These are phyloP conservation scores for Morus bassanus DNA, from an alignment of 2,797 vertebrate species.

Conservation along the genomic window DNA sequence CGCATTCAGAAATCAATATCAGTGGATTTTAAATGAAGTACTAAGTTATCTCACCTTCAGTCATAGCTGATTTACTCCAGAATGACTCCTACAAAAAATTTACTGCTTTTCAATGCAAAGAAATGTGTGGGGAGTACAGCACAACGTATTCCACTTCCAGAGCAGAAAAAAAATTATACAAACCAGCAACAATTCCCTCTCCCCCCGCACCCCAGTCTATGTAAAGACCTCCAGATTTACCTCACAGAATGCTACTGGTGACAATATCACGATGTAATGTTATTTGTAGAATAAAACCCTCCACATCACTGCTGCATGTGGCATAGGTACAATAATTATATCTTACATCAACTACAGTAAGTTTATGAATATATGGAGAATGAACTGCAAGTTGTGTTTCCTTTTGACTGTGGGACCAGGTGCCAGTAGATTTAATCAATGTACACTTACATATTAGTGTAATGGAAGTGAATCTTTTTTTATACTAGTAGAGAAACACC, in stretches of 20 bases:
- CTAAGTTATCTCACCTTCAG: slow-evolving; percentile 20
- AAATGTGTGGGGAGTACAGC: background rate
- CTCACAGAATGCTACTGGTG: background rate
- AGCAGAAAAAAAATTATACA: background rate
- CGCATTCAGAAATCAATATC: slow-evolving; percentile 9
- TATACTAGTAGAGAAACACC: background rate
- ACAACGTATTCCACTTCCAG: background rate
- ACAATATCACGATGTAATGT: background rate
- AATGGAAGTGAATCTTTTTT: background rate
- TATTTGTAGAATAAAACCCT: background rate
- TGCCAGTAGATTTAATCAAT: background rate
- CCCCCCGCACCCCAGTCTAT: background rate
- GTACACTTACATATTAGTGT: background rate
- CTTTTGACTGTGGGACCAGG: background rate
- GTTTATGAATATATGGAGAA: background rate
- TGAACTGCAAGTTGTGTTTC: background rate
- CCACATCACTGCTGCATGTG: background rate
- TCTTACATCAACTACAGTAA: background rate
- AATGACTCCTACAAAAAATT: background rate
- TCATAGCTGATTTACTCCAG: background rate
- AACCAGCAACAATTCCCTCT: background rate
- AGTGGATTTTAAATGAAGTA: slow-evolving; percentile 35
- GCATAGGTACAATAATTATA: background rate
- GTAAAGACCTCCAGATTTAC: background rate
- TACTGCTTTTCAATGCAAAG: background rate